Evolutionary conservation across 2,113 vertebrate species (phyloP).

Genomic region (Pygoscelis adeliae): DNA sequence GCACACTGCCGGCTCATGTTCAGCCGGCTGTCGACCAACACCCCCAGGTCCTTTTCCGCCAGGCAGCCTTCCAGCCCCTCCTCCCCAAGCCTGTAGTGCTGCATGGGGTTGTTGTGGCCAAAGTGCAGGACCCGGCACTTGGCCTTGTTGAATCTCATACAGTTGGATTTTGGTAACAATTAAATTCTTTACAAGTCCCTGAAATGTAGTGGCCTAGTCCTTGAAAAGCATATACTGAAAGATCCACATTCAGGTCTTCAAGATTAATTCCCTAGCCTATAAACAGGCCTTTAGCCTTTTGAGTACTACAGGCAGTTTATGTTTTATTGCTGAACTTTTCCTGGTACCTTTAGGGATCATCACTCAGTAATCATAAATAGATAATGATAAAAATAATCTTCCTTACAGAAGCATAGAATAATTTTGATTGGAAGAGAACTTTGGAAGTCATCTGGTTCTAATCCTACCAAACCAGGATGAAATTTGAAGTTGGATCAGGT

Average conservation of each 20-base stretch:
- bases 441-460: neutral
- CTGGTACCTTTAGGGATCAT: neutral
- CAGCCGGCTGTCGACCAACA: too few relatives aligned
- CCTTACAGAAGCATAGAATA: neutral
- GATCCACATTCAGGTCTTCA: neutral
- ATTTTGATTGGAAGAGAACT: neutral
- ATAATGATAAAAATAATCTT: neutral
- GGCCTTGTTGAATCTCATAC: too few relatives aligned
- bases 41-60: too few relatives aligned
- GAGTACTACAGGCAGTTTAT: neutral
- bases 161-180: neutral
- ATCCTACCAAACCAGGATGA: neutral
- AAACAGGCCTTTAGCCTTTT: neutral
- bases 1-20: too few relatives aligned
- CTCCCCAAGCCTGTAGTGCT: too few relatives aligned
- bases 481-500: neutral
- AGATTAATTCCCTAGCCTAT: neutral
- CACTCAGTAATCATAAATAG: neutral
- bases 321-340: neutral
- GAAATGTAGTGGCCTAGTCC: neutral
- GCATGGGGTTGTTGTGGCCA: too few relatives aligned
- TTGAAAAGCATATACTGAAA: neutral
- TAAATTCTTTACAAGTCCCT: neutral
- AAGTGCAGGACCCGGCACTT: too few relatives aligned
- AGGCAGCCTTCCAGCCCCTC: too few relatives aligned